Base-by-base conservation (phyloP, 2,113 vertebrate genomes). In the Brienomyrus longianalis region DNA sequence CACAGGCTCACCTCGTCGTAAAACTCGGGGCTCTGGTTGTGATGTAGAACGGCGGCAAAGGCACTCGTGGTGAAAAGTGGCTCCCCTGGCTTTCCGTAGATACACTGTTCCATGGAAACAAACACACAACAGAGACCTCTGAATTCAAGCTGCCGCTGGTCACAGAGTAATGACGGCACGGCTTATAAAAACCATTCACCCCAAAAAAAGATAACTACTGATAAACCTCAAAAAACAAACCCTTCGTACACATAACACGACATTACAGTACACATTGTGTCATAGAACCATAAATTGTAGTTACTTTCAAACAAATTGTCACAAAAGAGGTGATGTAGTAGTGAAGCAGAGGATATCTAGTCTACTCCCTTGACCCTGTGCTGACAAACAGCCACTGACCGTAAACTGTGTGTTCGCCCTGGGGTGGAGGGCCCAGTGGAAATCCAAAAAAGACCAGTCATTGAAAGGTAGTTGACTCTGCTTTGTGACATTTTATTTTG, bases 21-120 rank as follows among this genome's bases (percentile, higher is more conserved):
- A 94, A 99, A 99, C 93, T 99, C 98, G 0, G 98, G 98, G 92
- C 96, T 97, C 94, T 99, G 98, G 91, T 98, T 99, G 95, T 99
- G 98, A 91, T 99, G 98, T 3, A 98, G 95, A 84, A 99, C 97
- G 0, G 97, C 95, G 15, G 98, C 97, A 0, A 95, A 98, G 0
- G 95, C 92, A 0, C 94, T 96, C 83, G 94, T 94, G 70, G 96
- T 97, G 94, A 98, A 97, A 56, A 98, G 94, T 3, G 96, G 94
- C 2, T 96, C 97, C 43, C 97, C 97, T 0, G 98, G 97, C 91
- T 99, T 99, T 88, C 98, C 96, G 35, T 99, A 99, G 93, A 99
- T 97, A 92, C 98, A 99, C 98, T 99, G 95, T 62, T 96, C 95
- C 90, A 84, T n/a, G 31, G 35, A 84, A 84, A 89, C 51, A 39